Percentiles rank a stretch among this genome's conserved stretches.
These are phyloP conservation scores for Acrocephalus scirpaceus DNA, from an alignment of 2,797 vertebrate genomes.

Conservation along the genomic window DNA sequence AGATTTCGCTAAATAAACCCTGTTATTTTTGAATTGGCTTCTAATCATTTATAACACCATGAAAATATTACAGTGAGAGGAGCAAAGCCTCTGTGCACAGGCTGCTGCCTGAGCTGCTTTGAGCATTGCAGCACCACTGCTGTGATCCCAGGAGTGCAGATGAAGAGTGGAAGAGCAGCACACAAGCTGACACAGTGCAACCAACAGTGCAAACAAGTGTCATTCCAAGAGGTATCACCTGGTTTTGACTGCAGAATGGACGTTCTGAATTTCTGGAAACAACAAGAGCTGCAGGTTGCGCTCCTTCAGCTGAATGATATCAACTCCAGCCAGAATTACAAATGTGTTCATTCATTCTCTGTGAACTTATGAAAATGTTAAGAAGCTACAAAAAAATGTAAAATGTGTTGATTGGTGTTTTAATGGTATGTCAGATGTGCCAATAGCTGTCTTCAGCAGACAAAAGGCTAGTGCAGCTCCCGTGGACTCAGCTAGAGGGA, in stretches of 20 bases:
- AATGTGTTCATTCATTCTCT: not conserved
- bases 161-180: not conserved
- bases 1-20: too few species aligned
- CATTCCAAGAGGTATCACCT: not conserved
- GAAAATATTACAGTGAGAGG: rapidly evolving
- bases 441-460: not conserved
- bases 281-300: rapidly evolving
- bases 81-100: not conserved
- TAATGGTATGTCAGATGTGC: not conserved
- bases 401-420: not conserved
- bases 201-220: not conserved
- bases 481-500: constrained; percentile 8
- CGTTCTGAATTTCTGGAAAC: not conserved
- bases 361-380: not conserved
- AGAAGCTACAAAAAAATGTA: not conserved
- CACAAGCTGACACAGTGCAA: not conserved
- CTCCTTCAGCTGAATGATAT: not conserved
- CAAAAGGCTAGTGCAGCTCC: not conserved
- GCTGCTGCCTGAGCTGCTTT: not conserved
- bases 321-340: not conserved
- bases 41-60: too few species aligned
- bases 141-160: not conserved
- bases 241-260: not conserved
- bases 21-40: too few species aligned
- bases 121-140: rapidly evolving